A percentile compares a stretch with the other conserved stretches of the same genome.
phyloP scores from a whole-genome alignment of 2,113 vertebrate species.

The Drymodes brunneopygia region DNA sequence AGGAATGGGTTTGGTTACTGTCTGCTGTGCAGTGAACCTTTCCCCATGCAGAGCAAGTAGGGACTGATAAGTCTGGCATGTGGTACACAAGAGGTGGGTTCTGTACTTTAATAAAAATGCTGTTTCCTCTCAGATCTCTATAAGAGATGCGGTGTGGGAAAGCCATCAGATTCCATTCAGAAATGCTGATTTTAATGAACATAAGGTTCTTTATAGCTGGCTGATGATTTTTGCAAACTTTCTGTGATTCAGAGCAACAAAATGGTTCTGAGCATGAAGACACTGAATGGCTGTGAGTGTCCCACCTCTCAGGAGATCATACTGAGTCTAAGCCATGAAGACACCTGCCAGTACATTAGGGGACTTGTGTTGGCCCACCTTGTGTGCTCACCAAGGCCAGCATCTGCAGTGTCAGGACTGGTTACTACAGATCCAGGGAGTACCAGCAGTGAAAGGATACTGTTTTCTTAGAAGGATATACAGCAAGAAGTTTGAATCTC shows the following conservation, averaged over 20 bases:
- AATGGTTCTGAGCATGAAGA: not conserved
- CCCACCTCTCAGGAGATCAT: not conserved
- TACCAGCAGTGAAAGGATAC: not conserved
- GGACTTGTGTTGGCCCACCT: not conserved
- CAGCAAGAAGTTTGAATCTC: not conserved
- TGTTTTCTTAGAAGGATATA: not conserved
- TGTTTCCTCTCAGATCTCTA: not conserved
- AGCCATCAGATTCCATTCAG: not conserved
- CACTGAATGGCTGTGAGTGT: not conserved
- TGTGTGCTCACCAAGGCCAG: not conserved
- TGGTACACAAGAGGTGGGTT: not conserved
- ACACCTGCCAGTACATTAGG: not conserved
- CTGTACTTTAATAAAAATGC: not conserved
- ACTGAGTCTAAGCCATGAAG: not conserved
- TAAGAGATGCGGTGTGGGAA: not conserved
- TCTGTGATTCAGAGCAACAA: not conserved
- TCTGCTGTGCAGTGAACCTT: fast-evolving
- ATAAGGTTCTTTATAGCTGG: not conserved
- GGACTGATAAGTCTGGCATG: not conserved
- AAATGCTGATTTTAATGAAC: not conserved
- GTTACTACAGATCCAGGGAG: not conserved
- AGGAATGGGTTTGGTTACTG: not conserved
- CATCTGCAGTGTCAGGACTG: not conserved
- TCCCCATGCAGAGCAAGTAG: not conserved
- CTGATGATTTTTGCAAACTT: not conserved